A percentile compares a stretch with the other conserved stretches of the same genome.
These are phyloP conservation scores for Heliconius congener DNA, from an alignment of 1,140 invertebrate genomes.

Conservation along the genomic window DNA sequence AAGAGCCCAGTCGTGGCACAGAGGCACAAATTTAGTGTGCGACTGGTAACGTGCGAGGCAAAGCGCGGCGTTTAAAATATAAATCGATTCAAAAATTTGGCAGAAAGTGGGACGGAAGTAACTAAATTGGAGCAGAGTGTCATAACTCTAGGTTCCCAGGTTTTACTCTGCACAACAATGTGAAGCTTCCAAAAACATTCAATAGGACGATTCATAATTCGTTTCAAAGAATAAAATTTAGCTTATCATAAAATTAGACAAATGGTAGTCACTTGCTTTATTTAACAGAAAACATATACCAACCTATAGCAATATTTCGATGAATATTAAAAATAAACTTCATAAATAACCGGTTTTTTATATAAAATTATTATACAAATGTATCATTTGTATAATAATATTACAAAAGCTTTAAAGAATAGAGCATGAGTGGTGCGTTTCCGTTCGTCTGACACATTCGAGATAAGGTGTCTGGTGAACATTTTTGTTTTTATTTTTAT, in stretches of 20 bases:
- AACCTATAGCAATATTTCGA: neutral
- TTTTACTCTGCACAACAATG: no score
- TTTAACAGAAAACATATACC: no score
- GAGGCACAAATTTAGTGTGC: no score
- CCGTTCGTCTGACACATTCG: conserved; percentile 17
- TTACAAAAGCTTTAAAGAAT: conserved; percentile 7
- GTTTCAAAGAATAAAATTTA: no score
- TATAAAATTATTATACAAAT: neutral
- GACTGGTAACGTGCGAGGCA: neutral
- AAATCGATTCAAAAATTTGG: no score
- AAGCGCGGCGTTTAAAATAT: neutral
- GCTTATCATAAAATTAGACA: neutral
- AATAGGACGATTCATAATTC: no score
- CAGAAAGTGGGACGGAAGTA: no score
- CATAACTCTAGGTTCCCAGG: no score
- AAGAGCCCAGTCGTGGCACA: neutral
- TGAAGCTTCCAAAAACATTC: no score
- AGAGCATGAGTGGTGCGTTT: conserved; percentile 4
- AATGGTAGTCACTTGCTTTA: neutral
- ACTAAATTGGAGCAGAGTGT: no score
- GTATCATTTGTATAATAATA: neutral
- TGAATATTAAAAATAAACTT: neutral
- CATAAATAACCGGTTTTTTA: neutral
- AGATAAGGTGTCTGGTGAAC: conserved; percentile 14
- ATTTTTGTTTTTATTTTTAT: conserved; percentile 12